phyloP scores from a whole-genome alignment of 2,888 invertebrate species.

The Lochmaea capreae region DNA sequence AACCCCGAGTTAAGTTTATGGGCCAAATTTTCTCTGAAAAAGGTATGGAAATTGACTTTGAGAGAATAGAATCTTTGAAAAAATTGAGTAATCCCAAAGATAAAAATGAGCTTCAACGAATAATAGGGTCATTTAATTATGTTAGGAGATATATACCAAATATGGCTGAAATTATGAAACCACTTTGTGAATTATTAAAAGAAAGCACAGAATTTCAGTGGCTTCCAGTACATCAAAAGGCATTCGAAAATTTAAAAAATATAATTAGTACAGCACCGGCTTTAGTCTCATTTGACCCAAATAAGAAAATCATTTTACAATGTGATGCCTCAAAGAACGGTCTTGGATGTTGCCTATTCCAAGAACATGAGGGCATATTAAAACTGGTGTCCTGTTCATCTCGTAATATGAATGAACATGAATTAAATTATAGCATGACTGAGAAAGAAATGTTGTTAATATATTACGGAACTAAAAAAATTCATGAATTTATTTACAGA shows the following conservation, averaged over 20 bases:
- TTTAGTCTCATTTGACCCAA: not conserved
- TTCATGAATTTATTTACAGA: no score
- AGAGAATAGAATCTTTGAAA: slow-evolving; percentile 33
- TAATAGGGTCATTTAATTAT: slow-evolving; percentile 38
- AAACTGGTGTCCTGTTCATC: no score
- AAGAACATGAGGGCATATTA: no score
- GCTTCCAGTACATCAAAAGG: slow-evolving; percentile 8
- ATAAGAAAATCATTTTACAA: slow-evolving; percentile 1
- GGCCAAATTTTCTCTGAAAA: no score
- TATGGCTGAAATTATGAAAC: slow-evolving; percentile 12
- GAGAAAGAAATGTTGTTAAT: no score
- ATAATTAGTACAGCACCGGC: slow-evolving; percentile 15
- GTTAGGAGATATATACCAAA: slow-evolving; percentile 25
- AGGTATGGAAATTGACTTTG: not conserved
- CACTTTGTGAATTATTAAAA: slow-evolving; percentile 24
- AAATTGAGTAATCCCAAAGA: slow-evolving; percentile 35
- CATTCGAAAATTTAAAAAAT: slow-evolving; percentile 19
- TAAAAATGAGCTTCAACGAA: slow-evolving; percentile 38
- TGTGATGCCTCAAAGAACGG: slow-evolving; percentile 44
- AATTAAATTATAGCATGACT: no score
- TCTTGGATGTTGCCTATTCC: no score
- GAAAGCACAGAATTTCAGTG: slow-evolving; percentile 19
- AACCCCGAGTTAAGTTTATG: no score
- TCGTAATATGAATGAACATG: no score
- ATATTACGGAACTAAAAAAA: no score